Evolutionary conservation across 2,797 vertebrate genomes (phyloP).

Genomic region (Echiichthys vipera): DNA sequence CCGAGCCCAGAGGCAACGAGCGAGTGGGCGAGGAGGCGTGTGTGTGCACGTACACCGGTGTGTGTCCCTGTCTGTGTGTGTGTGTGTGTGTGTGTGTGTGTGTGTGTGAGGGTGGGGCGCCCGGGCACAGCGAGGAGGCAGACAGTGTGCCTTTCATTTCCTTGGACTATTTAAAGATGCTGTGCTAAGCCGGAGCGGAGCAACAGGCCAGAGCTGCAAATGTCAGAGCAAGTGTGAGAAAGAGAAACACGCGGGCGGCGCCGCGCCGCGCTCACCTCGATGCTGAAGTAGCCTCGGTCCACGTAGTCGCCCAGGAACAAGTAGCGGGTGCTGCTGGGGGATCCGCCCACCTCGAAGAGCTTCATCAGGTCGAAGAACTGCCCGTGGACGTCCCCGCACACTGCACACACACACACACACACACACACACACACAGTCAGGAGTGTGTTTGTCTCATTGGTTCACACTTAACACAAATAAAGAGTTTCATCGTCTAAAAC

Average conservation of each 20-base stretch:
- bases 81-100: not conserved
- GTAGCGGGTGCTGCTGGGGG: conserved; percentile 94
- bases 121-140: conserved; percentile 6
- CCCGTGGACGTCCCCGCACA: conserved; percentile 97
- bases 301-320: conserved; percentile 98
- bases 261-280: conserved; percentile 87
- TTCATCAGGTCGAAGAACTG: conserved; percentile 99
- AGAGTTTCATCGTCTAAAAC: too few relatives aligned
- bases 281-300: conserved; percentile 99
- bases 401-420: conserved; percentile 74
- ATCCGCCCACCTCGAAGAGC: conserved; percentile 96
- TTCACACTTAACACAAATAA: too few relatives aligned
- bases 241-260: not conserved
- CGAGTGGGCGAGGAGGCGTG: conserved; percentile 2
- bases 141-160: conserved; percentile 53
- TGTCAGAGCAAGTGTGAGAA: conserved; percentile 39
- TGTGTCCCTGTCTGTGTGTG: conserved; percentile 8
- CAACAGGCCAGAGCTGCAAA: conserved; percentile 36
- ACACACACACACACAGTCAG: not conserved
- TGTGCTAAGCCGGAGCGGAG: conserved; percentile 11
- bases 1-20: conserved; percentile 23
- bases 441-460: too few relatives aligned
- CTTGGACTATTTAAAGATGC: conserved; percentile 57
- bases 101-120: too few relatives aligned
- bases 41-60: not conserved